A percentile compares a stretch with the other conserved stretches of the same genome.
Conservation (phyloP, 2,113 vertebrate species). For the Spilogale gracilis region DNA sequence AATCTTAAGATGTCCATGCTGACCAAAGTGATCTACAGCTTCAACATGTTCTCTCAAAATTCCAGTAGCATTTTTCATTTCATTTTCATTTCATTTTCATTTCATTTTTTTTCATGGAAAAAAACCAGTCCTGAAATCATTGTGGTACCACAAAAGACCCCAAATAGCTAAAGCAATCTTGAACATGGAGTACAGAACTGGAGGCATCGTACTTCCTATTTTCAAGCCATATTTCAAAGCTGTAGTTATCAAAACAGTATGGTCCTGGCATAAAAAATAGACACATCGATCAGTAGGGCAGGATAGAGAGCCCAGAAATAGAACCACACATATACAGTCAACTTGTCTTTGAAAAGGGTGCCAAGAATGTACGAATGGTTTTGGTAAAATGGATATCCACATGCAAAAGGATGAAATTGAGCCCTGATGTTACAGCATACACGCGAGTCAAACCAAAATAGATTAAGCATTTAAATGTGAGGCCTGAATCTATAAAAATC, state of each 20-base stretch:
- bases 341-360: not conserved
- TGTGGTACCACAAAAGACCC: not conserved
- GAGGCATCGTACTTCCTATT: not conserved
- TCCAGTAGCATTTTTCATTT: not conserved
- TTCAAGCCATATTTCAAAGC: not conserved
- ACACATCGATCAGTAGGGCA: not conserved
- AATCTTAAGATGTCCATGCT: conserved; percentile 22
- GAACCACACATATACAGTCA: not conserved
- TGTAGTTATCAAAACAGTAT: not conserved
- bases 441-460: not conserved
- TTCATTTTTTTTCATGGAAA: not conserved
- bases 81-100: too few relatives aligned
- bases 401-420: not conserved
- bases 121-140: not conserved
- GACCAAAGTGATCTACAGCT: not conserved
- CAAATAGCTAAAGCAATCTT: not conserved
- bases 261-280: not conserved
- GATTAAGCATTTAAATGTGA: not conserved
- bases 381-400: not conserved
- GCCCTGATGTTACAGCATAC: not conserved
- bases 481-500: not conserved
- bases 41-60: not conserved
- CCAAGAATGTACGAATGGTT: not conserved
- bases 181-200: not conserved
- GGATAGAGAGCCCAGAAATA: not conserved